Evolutionary conservation across 1,140 invertebrate species (phyloP), one percentile per base, ranked within the genome.

Genomic region (Scaptomyza montana): DNA sequence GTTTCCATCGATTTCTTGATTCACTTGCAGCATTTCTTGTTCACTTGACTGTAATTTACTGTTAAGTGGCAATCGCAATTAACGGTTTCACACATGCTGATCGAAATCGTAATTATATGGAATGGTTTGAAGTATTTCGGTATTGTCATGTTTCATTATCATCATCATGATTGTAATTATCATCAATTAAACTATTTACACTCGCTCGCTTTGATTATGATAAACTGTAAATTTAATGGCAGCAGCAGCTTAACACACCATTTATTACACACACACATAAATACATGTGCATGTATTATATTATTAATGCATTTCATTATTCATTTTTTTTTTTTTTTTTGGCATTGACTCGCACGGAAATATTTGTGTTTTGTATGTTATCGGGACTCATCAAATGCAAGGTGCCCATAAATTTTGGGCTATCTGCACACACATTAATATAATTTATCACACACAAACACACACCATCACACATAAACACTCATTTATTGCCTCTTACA

Each of bases 351-450:
- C 63, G 61, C 71, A 50, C 47, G 51, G 33, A 59, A 66, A 72
- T 75, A 72, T n/a, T n/a, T 43, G 1, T 43, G 39, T 43, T 41
- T 7, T 41, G 10, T 12, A 60, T 67, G 50, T 73, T 77, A 77
- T 77, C 74, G 43, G 46, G 45, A 53, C 68, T 28, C 68, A 76
- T 76, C 74, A 72, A 72, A 55, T 51, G 76, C 46, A 53, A 64
- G 39, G 19, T 49, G 63, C 73, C 68, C 53, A 74, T 85, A 74
- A 86, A 85, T 85, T 86, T 63, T 71, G 36, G 62, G 77, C 65
- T 74, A 85, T 86, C 82, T 82, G 30, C 21, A 77, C 62, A 74
- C 84, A 89, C 82, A 87, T 87, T 87, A 79, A 87, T 77, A 87
- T 82, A 82, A 86, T 86, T 86, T 86, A 86, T 25, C 50, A 43